Evolutionary conservation across 2,113 vertebrate genomes (phyloP), one percentile per base, ranked within the genome.

Genomic region (Nesoenas mayeri): DNA sequence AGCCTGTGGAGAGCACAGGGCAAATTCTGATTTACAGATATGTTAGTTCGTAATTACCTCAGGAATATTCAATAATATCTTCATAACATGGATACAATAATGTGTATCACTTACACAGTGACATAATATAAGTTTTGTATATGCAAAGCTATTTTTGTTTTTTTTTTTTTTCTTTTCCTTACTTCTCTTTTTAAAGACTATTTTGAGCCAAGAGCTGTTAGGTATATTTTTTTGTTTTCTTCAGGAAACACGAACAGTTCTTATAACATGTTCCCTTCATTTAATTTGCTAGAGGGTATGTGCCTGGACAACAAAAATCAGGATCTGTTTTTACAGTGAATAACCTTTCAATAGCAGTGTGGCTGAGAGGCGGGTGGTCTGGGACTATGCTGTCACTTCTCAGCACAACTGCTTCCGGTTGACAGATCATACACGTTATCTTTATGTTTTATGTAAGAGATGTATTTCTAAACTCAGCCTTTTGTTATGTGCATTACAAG

Each of bases 321-420:
- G 16, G 15, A 60, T 57, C 7, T 0, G 1, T 79, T 85, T 93
- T 79, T 15, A 47, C 6, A 7, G 11, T 0, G 1, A 79, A 50
- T 5, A 8, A 38, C 16, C 7, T 22, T 79, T 78, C 51, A 31
- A 10, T 12, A 79, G 19, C 13, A 32, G 12, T 5, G 2, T 42
- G n/a, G 11, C 40, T 79, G 31, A 60, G 34, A 67, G 15, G 1
- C 9, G 38, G 34, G 11, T 40, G 28, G 17, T 50, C 31, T 71
- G 42, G 31, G 48, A 44, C 36, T 24, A 50, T 4, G 2, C 8
- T 66, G 20, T 15, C 47, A 44, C 4, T 81, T 48, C 31, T 44
- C 5, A 2, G 13, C 58, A 28, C 0, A 0, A 25, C 2, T 1
- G 6, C 25, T 84, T 44, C n/a, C 36, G 26, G 6, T 36, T 5